Evolutionary conservation across 2,113 vertebrate genomes (phyloP).

Genomic region (Symphodus melops): DNA sequence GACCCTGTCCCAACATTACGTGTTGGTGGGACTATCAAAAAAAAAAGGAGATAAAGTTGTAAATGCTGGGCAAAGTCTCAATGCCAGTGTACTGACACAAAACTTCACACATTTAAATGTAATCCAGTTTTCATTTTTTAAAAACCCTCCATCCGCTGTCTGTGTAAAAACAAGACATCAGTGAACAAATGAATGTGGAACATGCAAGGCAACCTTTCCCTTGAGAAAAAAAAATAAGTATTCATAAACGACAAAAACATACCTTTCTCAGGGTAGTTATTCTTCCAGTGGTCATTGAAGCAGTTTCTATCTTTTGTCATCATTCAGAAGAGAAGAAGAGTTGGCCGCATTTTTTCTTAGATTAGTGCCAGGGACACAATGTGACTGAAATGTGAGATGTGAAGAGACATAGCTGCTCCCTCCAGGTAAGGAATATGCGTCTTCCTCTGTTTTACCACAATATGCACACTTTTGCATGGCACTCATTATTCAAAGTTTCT

Average conservation of each 20-base stretch:
- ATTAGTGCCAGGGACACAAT: conserved; percentile 47
- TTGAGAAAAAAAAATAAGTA: background rate
- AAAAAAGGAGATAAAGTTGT: no score
- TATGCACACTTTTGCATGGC: background rate
- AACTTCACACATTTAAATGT: no score
- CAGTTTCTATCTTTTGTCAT: conserved; percentile 34
- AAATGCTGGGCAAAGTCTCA: no score
- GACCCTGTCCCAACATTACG: no score
- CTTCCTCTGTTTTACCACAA: background rate
- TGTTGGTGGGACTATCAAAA: no score
- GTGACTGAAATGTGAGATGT: conserved; percentile 62
- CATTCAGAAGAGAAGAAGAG: conserved; percentile 16
- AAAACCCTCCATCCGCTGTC: no score
- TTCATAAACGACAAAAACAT: background rate
- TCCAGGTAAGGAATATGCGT: conserved; percentile 2
- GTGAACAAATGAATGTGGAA: background rate
- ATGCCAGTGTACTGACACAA: no score
- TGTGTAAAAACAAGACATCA: background rate
- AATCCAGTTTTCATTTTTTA: no score
- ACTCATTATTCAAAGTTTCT: no score
- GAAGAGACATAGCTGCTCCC: conserved; percentile 12
- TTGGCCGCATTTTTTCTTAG: conserved; percentile 42
- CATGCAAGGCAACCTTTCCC: no score
- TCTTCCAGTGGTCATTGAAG: conserved; percentile 1
- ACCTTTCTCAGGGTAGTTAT: background rate